Conservation (phyloP, 1,140 invertebrate genomes). For the Atopsyche davidsoni region DNA sequence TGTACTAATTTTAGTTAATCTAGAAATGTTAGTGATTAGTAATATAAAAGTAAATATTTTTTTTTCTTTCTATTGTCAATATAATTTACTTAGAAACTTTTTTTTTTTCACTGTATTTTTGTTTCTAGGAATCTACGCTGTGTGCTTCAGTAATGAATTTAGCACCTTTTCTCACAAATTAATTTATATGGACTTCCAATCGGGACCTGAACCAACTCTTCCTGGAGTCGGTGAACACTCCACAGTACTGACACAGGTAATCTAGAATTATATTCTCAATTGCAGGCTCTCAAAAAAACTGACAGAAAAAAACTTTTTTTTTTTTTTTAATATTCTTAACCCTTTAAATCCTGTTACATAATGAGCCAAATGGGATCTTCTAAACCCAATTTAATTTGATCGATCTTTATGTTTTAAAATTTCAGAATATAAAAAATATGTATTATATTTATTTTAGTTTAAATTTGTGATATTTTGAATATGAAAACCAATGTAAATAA, state of each 20-base stretch:
- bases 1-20: too few species aligned
- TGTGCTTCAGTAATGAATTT: slow-evolving; percentile 99
- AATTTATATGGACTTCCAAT: slow-evolving; percentile 98
- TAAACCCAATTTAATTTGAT: too few species aligned
- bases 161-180: slow-evolving; percentile 99
- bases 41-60: too few species aligned
- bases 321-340: background rate
- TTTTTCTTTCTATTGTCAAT: too few species aligned
- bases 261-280: slow-evolving; percentile 3
- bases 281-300: background rate
- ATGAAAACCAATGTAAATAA: too few species aligned
- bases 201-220: slow-evolving; percentile 83
- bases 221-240: slow-evolving; percentile 83
- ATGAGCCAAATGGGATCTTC: too few species aligned
- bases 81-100: background rate
- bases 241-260: slow-evolving; percentile 92
- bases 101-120: slow-evolving; percentile 6
- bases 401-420: slow-evolving; percentile 11
- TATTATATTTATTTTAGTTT: too few species aligned
- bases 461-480: too few species aligned
- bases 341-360: too few species aligned
- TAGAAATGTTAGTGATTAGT: too few species aligned
- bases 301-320: background rate
- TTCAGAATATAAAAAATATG: too few species aligned
- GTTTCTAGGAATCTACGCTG: slow-evolving; percentile 67